Base-by-base conservation (phyloP, 2,888 invertebrate species). In the Tipula confusa region DNA sequence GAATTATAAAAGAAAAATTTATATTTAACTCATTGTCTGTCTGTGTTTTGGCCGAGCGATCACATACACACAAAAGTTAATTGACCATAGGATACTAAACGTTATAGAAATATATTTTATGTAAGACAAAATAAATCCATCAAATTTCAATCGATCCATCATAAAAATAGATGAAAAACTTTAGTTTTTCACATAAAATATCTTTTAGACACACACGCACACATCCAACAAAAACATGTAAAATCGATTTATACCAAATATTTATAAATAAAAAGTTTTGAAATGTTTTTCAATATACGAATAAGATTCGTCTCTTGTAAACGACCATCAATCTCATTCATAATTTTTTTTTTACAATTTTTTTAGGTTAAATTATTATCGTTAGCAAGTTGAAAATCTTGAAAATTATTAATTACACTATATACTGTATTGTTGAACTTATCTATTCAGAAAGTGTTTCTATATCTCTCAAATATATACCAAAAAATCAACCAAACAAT, bases 131-230 rank as follows among this genome's bases (percentile, higher is more conserved):
- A 64, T 64, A 24, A 64, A 64, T 64, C 18, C 64, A 64, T 64
- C 64, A 64, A 64, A 64, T 64, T 64, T 64, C 64, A 64, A 64
- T 64, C 64, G 64, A 64, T 64, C 64, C 24, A 64, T 64, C 64
- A 64, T 64, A 64, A 64, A n/a, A 64, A 64, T 64, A 64, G 24
- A 24, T 64, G 64, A 64, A 64, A 64, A 64, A 64, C 64, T 64
- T 64, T 64, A 24, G 64, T 24, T 64, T 43, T 64, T 64, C 64
- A 4, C 43, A 64, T 64, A 64, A 64, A 64, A 64, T 9, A n/a
- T 43, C n/a, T 43, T 3, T 2, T 15, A 15, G 4, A 1, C 24
- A 64, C 64, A 24, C 64, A 64, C 64, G 9, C 9, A 48, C 48
- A 48, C 6, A 24, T 9, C 9, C 64, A 64, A 64, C 24, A 64